Conservation (phyloP, 2,888 invertebrate genomes). For the Chalcosyrphus nemorum region DNA sequence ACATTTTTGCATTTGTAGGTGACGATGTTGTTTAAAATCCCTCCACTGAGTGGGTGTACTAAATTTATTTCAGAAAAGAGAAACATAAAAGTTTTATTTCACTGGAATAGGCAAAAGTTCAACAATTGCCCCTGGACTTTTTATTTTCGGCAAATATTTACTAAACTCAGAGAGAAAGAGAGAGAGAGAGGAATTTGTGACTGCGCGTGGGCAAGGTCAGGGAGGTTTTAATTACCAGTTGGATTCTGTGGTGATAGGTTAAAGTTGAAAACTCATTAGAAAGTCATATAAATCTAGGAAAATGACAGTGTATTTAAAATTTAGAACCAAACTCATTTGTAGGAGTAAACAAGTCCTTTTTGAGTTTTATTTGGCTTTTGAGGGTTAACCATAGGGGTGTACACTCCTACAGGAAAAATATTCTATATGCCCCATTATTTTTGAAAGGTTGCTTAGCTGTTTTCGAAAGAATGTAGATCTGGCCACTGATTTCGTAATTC, state of each 20-base stretch:
- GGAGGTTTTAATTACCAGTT: constrained; percentile 16
- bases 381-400: no score
- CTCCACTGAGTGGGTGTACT: neutral
- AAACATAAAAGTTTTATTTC: constrained; percentile 2
- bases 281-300: neutral
- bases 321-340: no score
- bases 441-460: no score
- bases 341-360: no score
- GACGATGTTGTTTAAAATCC: constrained; percentile 15
- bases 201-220: neutral
- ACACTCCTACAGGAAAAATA: no score
- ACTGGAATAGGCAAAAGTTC: neutral
- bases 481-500: no score
- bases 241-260: neutral
- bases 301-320: neutral
- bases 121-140: neutral
- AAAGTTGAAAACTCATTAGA: neutral
- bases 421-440: no score
- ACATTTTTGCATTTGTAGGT: neutral
- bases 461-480: no score
- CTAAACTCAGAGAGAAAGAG: no score
- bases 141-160: neutral
- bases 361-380: no score
- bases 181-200: no score
- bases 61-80: constrained; percentile 21